Base-by-base conservation (phyloP, 1,140 invertebrate genomes). In the Brachionus angularis region DNA sequence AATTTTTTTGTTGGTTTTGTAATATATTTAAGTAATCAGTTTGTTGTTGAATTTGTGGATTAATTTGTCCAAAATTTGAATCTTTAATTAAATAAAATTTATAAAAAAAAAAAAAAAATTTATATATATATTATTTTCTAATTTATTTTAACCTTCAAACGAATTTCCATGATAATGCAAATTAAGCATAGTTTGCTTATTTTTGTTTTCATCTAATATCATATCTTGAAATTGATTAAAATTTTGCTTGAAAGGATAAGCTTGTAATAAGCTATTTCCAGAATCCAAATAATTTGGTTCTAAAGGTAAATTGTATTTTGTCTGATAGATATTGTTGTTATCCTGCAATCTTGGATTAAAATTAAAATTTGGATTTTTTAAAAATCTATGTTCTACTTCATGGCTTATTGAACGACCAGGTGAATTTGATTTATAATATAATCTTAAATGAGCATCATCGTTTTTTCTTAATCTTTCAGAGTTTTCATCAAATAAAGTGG, bases 141-240 rank as follows among this genome's bases (percentile, higher is more conserved):
- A 16, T 42, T 42, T 16, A 10, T 10, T 42, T 42, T 16, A 33
- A n/a, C 62, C 62, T 1, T 23, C 21, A 1, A 67, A 34, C 8
- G 62, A 29, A 23, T 67, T 67, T 1, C 62, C 62, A 21, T 67
- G 62, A 36, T 67, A 67, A 18, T 67, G 62, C 21, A 67, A 36
- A 50, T 67, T 67, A 23, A 67, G 23, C 8, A 67, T 21, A 14
- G 62, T 67, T 36, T 67, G 62, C 14, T 34, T 47, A 34, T 67
- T 50, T 46, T 36, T 39, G 33, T 36, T 58, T 8, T 36, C n/a
- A 14, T 39, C 21, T n/a, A n/a, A n/a, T n/a, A n/a, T n/a, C n/a
- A n/a, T n/a, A n/a, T n/a, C n/a, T n/a, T n/a, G 31, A 36, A 55
- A 39, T 12, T 36, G 8, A 12, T 25, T 18, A 33, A 33, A 14